Evolutionary conservation across 2,888 invertebrate genomes (phyloP), one percentile per base, ranked within the genome.

Genomic region (Orthosia gracilis): DNA sequence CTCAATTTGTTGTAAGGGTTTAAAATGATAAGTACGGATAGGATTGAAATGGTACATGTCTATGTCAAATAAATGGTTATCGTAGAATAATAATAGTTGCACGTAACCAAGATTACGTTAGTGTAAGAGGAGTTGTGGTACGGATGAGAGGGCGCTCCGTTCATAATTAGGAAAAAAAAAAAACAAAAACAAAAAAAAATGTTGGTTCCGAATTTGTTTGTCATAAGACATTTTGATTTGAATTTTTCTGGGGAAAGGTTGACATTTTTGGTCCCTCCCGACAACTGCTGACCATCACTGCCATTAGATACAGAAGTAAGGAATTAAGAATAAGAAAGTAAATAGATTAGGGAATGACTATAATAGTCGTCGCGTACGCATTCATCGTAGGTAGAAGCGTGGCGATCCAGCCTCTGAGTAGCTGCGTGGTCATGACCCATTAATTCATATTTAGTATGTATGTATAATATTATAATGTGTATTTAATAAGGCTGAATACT

Each of bases 281-380:
- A 90, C 94, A 94, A 94, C 94, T 92, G 94, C 94, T 93, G 89
- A 93, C 91, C 91, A 93, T 87, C 94, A 96, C 96, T 96, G 96
- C 96, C 96, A 96, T 93, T 94, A 94, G 92, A 74, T 55, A 90
- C 91, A 90, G 21, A 84, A 88, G 80, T 94, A 94, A 93, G 92
- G 87, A 90, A 82, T 87, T 90, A 89, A 85, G 70, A 82, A 86
- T 91, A 92, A 90, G 88, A 73, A 84, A 88, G 75, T 87, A 85
- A 84, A 89, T 89, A 90, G 87, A 85, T 89, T 89, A 94, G 91
- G 85, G 83, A 84, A 80, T 81, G 83, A 89, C 81, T 85, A 68
- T 78, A 78, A 82, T 79, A 64, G 78, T 59, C 73, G 76, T 61
- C 76, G 78, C 73, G 84, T 82, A 71, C 73, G 66, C 74, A 67